Conservation (phyloP, 2,797 vertebrate genomes). For the Bovichtus variegatus region DNA sequence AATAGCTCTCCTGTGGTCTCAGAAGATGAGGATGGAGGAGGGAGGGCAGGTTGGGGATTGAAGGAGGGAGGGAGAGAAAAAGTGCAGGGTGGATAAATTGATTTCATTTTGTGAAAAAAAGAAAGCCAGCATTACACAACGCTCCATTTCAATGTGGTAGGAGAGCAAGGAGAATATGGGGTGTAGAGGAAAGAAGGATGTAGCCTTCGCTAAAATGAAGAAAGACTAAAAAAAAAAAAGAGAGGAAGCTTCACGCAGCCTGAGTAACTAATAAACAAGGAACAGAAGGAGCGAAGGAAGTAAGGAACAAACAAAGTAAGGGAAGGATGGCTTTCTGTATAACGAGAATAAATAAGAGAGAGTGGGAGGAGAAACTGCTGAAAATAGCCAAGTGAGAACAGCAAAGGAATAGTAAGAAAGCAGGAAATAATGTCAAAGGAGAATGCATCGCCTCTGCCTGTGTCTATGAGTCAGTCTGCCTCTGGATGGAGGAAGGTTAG, state of each 20-base stretch:
- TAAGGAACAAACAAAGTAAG: slow-evolving; percentile 29
- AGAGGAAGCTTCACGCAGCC: slow-evolving; percentile 33
- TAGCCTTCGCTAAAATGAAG: slow-evolving; percentile 21
- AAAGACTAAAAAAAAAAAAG: slow-evolving; percentile 31
- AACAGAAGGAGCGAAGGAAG: slow-evolving; percentile 49
- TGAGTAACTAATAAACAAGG: slow-evolving; percentile 44
- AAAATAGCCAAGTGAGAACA: slow-evolving; percentile 62
- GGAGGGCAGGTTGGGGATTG: slow-evolving; percentile 23
- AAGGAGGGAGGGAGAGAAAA: slow-evolving; percentile 37
- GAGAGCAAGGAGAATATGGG: slow-evolving; percentile 9
- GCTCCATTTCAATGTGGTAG: slow-evolving; percentile 39
- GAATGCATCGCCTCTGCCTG: slow-evolving; percentile 47
- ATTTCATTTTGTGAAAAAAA: slow-evolving; percentile 70
- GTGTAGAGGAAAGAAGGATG: slow-evolving; percentile 19
- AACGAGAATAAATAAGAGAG: slow-evolving; percentile 47
- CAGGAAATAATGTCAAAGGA: slow-evolving; percentile 44
- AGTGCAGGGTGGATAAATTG: slow-evolving; percentile 66
- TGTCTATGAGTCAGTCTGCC: slow-evolving; percentile 54
- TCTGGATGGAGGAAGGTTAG: slow-evolving; percentile 55
- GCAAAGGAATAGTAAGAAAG: slow-evolving; percentile 49
- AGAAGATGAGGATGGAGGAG: slow-evolving; percentile 57
- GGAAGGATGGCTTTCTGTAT: slow-evolving; percentile 43
- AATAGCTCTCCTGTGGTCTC: slow-evolving; percentile 80
- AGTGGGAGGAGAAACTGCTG: slow-evolving; percentile 47
- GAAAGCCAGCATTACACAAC: slow-evolving; percentile 51